Evolutionary conservation across 2,797 vertebrate species (phyloP).

Genomic region (Coluber constrictor): DNA sequence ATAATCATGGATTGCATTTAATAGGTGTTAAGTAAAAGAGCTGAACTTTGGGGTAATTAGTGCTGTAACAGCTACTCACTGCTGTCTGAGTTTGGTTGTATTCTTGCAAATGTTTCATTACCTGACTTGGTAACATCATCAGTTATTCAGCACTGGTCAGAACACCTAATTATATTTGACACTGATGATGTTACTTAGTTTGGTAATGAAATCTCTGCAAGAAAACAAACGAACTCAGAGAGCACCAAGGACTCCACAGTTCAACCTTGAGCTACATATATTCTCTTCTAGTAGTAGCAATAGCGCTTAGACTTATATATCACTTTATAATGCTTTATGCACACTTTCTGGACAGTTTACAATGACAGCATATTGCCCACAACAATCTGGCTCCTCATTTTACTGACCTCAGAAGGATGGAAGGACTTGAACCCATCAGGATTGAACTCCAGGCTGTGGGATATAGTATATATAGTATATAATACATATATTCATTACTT

Average conservation of each 20-base stretch:
- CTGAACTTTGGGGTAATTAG: not conserved
- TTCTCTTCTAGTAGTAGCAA: not conserved
- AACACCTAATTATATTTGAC: not conserved
- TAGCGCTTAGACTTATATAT: not conserved
- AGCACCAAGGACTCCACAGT: not conserved
- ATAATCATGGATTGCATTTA: not conserved
- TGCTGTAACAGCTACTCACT: not conserved
- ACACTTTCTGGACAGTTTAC: not conserved
- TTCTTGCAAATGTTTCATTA: not conserved
- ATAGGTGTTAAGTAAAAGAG: not conserved
- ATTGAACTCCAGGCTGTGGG: not conserved
- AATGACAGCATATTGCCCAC: not conserved
- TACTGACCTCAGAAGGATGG: not conserved
- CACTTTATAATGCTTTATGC: not conserved
- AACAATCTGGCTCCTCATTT: not conserved
- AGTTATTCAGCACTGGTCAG: not conserved
- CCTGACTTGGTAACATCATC: not conserved
- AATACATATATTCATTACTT: not conserved
- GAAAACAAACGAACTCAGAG: not conserved
- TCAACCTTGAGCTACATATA: not conserved
- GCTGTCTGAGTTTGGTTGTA: not conserved
- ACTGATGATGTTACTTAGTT: not conserved
- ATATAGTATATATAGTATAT: not conserved
- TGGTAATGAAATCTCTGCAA: not conserved
- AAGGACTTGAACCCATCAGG: not conserved